Evolutionary conservation across 2,113 vertebrate species (phyloP).

Genomic region (Cottus gobio): DNA sequence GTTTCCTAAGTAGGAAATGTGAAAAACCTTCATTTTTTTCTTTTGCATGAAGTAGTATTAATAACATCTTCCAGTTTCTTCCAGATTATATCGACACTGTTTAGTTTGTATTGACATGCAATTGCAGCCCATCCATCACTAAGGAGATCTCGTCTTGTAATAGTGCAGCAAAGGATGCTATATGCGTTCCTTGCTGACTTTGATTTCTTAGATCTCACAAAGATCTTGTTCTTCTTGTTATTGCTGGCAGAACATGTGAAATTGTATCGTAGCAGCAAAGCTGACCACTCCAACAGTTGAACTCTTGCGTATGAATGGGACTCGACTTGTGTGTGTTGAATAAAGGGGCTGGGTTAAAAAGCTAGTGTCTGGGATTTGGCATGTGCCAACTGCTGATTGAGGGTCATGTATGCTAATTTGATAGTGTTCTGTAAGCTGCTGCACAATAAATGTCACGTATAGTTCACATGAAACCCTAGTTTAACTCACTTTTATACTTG

Average conservation of each 20-base stretch:
- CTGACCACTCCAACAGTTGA: constrained; percentile 29
- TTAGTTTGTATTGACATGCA: neutral
- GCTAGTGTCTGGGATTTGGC: constrained; percentile 18
- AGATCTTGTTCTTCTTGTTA: constrained; percentile 35
- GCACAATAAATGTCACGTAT: constrained; percentile 22
- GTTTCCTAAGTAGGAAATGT: neutral
- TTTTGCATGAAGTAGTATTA: neutral
- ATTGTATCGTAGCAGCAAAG: constrained; percentile 66
- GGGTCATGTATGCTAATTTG: constrained; percentile 1
- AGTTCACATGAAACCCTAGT: constrained; percentile 18
- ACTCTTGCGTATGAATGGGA: constrained; percentile 36
- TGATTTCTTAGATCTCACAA: constrained; percentile 25
- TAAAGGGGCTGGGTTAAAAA: neutral
- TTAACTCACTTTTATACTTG: constrained; percentile 30
- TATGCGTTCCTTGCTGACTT: constrained; percentile 26
- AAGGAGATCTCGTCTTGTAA: neutral
- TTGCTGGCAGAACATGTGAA: constrained; percentile 66
- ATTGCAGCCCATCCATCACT: neutral
- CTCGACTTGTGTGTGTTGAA: constrained; percentile 50
- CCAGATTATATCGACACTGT: neutral
- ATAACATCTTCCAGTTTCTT: too few relatives aligned
- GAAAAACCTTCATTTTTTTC: neutral
- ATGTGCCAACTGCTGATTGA: constrained; percentile 38
- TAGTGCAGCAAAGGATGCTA: neutral
- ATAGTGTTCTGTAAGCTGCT: constrained; percentile 4